A percentile compares a stretch with the other conserved stretches of the same genome.
Evolutionary conservation across 2,797 vertebrate species (phyloP).

Genomic region (Pangasius sanitwongsei): DNA sequence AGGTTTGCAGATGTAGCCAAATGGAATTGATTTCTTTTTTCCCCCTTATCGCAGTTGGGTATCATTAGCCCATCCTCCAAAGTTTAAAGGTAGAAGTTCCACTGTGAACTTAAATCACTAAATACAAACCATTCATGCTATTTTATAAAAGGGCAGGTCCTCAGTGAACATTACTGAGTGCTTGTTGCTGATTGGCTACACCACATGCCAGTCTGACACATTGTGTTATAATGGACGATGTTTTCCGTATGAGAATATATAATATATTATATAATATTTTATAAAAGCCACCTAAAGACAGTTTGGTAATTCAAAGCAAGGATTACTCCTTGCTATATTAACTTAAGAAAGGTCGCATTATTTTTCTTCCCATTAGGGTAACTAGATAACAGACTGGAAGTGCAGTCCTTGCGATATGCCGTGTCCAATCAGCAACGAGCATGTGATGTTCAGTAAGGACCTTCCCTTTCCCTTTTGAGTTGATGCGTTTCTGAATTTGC

Average conservation of each 20-base stretch:
- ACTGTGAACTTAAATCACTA: neutral
- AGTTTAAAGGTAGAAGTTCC: neutral
- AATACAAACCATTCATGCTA: neutral
- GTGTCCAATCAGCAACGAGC: too few species aligned
- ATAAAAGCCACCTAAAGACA: neutral
- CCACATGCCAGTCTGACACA: too few species aligned
- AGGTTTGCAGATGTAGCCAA: neutral
- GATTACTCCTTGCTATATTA: neutral
- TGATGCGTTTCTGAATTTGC: too few species aligned
- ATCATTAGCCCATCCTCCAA: neutral
- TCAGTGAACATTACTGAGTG: too few species aligned
- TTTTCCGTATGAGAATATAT: neutral
- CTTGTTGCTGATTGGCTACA: too few species aligned
- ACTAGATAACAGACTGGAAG: neutral
- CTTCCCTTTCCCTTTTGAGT: too few species aligned
- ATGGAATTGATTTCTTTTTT: neutral
- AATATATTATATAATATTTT: neutral
- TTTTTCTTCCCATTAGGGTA: neutral
- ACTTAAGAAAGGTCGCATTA: neutral
- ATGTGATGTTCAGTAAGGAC: too few species aligned
- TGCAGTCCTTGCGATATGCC: neutral
- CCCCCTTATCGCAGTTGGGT: neutral
- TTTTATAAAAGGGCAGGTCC: neutral
- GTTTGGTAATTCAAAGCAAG: neutral
- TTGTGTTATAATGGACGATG: neutral